phyloP scores from a whole-genome alignment of 2,888 invertebrate species.

The Sarcophaga carnaria region DNA sequence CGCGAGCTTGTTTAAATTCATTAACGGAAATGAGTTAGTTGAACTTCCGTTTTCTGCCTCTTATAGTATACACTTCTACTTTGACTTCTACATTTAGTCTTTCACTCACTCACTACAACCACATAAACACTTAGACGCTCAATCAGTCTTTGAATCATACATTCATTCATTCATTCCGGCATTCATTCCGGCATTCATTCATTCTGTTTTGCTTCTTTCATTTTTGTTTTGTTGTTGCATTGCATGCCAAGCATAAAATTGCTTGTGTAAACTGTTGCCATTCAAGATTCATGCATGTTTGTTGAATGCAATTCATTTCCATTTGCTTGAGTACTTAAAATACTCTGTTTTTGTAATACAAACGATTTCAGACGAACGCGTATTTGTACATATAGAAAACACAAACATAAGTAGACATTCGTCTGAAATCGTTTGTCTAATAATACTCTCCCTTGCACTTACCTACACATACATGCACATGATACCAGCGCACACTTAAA shows the following conservation, averaged over 20 bases:
- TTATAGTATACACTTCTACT: slow-evolving; percentile 46
- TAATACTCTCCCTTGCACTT: no score
- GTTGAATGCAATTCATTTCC: not conserved
- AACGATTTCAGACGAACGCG: not conserved
- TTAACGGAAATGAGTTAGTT: slow-evolving; percentile 80
- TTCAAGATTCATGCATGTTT: slow-evolving; percentile 19
- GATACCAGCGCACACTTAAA: not conserved
- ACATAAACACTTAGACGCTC: slow-evolving; percentile 45
- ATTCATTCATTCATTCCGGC: slow-evolving; percentile 70
- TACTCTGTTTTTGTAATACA: not conserved
- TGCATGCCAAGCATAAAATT: slow-evolving; percentile 24
- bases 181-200: slow-evolving; percentile 72
- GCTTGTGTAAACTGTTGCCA: slow-evolving; percentile 11
- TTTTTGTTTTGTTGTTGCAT: slow-evolving; percentile 39
- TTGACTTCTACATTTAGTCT: slow-evolving; percentile 72
- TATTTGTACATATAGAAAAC: no score
- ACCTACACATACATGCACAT: no score
- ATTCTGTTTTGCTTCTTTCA: not conserved
- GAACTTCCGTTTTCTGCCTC: slow-evolving; percentile 77
- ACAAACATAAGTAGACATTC: no score
- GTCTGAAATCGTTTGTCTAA: no score
- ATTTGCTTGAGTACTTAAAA: not conserved
- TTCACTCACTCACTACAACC: slow-evolving; percentile 1
- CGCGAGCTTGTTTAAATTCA: slow-evolving; percentile 70
- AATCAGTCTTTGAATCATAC: slow-evolving; percentile 59